Conservation (phyloP, 2,888 invertebrate species). For the Nymphalis polychloros region DNA sequence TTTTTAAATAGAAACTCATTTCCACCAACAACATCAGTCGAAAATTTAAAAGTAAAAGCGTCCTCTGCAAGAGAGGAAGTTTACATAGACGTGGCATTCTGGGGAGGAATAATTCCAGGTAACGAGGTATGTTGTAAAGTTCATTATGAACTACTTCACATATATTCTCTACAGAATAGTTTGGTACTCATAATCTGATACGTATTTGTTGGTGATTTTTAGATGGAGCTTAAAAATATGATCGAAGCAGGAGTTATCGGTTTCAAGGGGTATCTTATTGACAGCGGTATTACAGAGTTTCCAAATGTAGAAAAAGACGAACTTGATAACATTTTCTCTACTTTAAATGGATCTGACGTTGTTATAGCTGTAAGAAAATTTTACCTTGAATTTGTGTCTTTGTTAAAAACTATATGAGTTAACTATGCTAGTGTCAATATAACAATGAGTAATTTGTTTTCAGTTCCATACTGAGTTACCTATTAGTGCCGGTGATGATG, state of each 20-base stretch:
- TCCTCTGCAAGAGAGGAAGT: conserved; percentile 81
- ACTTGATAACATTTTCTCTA: conserved; percentile 77
- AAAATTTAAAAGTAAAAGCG: conserved; percentile 83
- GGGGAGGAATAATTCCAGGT: conserved; percentile 87
- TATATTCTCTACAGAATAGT: too few relatives aligned
- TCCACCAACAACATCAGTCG: conserved; percentile 85
- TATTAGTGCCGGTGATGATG: conserved; percentile 28
- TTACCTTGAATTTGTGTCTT: conserved; percentile 19
- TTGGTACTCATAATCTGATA: neutral
- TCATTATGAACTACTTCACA: too few relatives aligned
- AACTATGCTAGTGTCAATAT: neutral
- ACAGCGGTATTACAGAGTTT: conserved; percentile 85
- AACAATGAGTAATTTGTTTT: conserved; percentile 35
- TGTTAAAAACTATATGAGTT: conserved; percentile 33
- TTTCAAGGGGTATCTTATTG: conserved; percentile 86
- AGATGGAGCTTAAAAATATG: conserved; percentile 80
- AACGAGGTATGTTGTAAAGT: conserved; percentile 80
- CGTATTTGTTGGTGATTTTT: conserved; percentile 34
- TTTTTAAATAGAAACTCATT: conserved; percentile 82
- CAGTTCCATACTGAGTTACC: conserved; percentile 87
- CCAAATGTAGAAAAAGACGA: conserved; percentile 80
- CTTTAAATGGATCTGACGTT: conserved; percentile 80
- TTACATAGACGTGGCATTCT: conserved; percentile 87
- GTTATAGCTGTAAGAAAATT: conserved; percentile 82
- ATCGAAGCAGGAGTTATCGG: conserved; percentile 85